These are phyloP conservation scores for Malaclemys terrapin DNA, from an alignment of 2,113 vertebrate species.

Conservation along the genomic window DNA sequence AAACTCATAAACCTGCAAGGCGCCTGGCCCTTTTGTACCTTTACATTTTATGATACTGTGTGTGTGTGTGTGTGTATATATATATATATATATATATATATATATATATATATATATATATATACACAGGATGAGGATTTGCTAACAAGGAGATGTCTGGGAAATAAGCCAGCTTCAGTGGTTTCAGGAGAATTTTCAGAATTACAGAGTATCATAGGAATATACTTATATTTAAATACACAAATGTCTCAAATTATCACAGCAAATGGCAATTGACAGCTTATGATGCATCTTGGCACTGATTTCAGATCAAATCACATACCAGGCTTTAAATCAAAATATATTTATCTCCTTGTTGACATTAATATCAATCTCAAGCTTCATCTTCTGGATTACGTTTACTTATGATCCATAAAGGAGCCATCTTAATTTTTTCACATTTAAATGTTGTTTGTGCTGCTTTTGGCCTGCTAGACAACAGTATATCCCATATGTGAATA, in stretches of 20 bases:
- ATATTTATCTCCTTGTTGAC: slow-evolving; percentile 29
- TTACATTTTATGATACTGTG: not conserved
- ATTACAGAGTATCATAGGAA: slow-evolving; percentile 22
- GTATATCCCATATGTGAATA: not conserved
- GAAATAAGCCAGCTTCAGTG: slow-evolving; percentile 50
- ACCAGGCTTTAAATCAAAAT: slow-evolving; percentile 42
- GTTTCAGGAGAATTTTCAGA: slow-evolving; percentile 47
- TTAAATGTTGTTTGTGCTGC: not conserved
- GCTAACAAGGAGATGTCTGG: slow-evolving; percentile 45
- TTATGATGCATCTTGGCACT: slow-evolving; percentile 57
- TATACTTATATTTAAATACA: slow-evolving; percentile 37
- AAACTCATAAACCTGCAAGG: not conserved
- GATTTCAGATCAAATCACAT: slow-evolving; percentile 24
- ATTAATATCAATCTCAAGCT: slow-evolving; percentile 39
- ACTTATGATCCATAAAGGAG: not conserved
- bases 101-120: too few species aligned
- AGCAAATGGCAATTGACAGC: slow-evolving; percentile 60
- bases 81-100: too few species aligned
- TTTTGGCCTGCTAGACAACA: not conserved
- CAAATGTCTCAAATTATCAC: slow-evolving; percentile 30
- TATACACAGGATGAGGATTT: not conserved
- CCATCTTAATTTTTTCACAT: not conserved
- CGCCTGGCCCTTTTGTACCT: not conserved
- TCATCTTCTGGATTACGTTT: slow-evolving; percentile 15
- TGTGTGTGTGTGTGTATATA: not conserved